Percentiles rank a stretch among this genome's conserved stretches.
phyloP scores from a whole-genome alignment of 2,797 vertebrate species.

The Falco berigora region DNA sequence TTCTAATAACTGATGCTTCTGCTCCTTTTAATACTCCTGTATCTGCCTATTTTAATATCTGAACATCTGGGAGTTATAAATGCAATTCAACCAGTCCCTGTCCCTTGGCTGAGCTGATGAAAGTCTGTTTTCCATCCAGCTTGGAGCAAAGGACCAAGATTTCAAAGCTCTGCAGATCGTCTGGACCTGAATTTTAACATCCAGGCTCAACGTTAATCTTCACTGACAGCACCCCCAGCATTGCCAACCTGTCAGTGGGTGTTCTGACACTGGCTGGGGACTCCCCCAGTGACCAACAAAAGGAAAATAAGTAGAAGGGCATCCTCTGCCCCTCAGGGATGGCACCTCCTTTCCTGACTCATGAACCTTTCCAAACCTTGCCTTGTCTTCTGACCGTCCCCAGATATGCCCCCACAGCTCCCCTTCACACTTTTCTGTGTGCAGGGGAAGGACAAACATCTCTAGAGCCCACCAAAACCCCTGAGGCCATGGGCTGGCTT shows the following conservation, averaged over 20 bases:
- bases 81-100: neutral
- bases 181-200: neutral
- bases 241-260: neutral
- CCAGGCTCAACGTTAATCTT: neutral
- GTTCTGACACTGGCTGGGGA: neutral
- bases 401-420: neutral
- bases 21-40: neutral
- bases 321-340: neutral
- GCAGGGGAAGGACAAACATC: neutral
- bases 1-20: neutral
- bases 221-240: neutral
- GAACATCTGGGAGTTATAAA: neutral
- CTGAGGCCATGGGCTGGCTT: accelerated
- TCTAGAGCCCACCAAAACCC: neutral
- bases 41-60: neutral
- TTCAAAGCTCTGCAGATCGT: neutral
- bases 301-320: neutral
- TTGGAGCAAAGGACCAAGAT: neutral
- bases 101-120: neutral
- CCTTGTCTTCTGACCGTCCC: neutral
- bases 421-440: neutral
- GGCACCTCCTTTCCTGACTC: neutral
- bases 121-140: neutral
- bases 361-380: neutral
- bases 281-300: neutral